phyloP scores from a whole-genome alignment of 2,113 vertebrate genomes.

The Clarias batrachus region DNA sequence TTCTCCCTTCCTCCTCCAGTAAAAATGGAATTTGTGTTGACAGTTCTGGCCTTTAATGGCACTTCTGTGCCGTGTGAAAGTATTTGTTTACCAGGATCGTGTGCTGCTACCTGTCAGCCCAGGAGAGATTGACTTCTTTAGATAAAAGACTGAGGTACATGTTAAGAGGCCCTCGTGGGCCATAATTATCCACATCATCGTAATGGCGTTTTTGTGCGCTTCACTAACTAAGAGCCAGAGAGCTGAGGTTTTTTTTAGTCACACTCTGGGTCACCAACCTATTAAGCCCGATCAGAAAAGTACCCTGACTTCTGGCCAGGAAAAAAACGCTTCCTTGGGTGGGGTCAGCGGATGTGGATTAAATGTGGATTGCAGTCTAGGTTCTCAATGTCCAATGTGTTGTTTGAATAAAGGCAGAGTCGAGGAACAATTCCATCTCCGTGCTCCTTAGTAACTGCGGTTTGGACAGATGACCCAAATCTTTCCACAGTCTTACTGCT shows the following conservation, averaged over 20 bases:
- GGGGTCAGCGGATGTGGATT: constrained; percentile 65
- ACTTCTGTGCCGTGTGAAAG: constrained; percentile 89
- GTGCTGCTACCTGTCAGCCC: constrained; percentile 89
- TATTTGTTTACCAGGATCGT: constrained; percentile 98
- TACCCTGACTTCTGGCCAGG: constrained; percentile 60
- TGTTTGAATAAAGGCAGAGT: constrained; percentile 42
- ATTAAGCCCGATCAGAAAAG: constrained; percentile 63
- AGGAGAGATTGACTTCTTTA: constrained; percentile 84
- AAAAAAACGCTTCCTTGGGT: constrained; percentile 57
- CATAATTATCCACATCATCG: constrained; percentile 87
- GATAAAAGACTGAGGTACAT: constrained; percentile 90
- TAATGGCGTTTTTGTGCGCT: constrained; percentile 81
- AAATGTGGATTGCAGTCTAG: constrained; percentile 55
- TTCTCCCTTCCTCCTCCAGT: constrained; percentile 54
- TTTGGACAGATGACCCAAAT: constrained; percentile 35
- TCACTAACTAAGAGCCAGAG: constrained; percentile 75
- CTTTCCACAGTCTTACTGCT: constrained; percentile 31
- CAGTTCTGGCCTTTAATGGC: constrained; percentile 98
- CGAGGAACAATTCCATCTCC: constrained; percentile 13
- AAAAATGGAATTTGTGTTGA: constrained; percentile 97
- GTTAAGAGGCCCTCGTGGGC: constrained; percentile 77
- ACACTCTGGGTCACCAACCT: constrained; percentile 72
- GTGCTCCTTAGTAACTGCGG: constrained; percentile 20
- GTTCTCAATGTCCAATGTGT: constrained; percentile 49
- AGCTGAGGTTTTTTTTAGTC: constrained; percentile 75